These are phyloP conservation scores for Drosophila sp. DNA, from an alignment of 1,140 invertebrate species.

Conservation along the genomic window DNA sequence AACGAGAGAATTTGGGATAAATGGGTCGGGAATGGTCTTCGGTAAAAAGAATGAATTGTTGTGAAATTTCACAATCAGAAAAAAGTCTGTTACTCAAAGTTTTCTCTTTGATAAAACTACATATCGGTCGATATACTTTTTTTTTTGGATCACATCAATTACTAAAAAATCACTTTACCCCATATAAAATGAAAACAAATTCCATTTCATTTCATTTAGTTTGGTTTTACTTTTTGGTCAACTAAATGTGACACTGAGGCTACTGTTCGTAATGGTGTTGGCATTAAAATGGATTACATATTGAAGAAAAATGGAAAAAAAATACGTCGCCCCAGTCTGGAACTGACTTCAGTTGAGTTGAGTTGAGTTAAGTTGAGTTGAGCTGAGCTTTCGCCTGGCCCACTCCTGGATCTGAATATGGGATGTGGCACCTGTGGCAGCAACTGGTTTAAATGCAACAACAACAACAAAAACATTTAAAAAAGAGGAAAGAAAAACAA, in stretches of 20 bases:
- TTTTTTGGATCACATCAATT: too few species aligned
- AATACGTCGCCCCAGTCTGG: slow-evolving; percentile 67
- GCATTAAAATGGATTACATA: slow-evolving; percentile 82
- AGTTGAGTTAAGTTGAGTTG: slow-evolving; percentile 15
- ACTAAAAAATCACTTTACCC: background rate
- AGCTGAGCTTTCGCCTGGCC: slow-evolving; percentile 52
- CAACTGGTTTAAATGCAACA: slow-evolving; percentile 55
- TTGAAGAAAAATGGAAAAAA: slow-evolving; percentile 28
- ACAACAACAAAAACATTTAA: background rate
- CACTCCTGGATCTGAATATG: slow-evolving; percentile 49
- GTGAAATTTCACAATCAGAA: too few species aligned
- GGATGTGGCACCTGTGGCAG: slow-evolving; percentile 37
- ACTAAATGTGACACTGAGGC: slow-evolving; percentile 80
- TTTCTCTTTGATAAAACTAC: too few species aligned
- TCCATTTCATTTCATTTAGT: slow-evolving; percentile 36
- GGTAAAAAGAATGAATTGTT: too few species aligned
- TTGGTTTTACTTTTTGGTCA: slow-evolving; percentile 55
- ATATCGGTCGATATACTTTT: too few species aligned
- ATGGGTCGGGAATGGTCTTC: too few species aligned
- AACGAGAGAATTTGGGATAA: too few species aligned
- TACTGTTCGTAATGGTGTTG: slow-evolving; percentile 81
- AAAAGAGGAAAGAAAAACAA: slow-evolving; percentile 9
- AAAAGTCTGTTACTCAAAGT: too few species aligned
- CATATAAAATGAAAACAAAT: background rate
- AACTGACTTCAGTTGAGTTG: slow-evolving; percentile 18